Base-by-base conservation (phyloP, 2,888 invertebrate genomes). In the Drosophila nigritarsus region DNA sequence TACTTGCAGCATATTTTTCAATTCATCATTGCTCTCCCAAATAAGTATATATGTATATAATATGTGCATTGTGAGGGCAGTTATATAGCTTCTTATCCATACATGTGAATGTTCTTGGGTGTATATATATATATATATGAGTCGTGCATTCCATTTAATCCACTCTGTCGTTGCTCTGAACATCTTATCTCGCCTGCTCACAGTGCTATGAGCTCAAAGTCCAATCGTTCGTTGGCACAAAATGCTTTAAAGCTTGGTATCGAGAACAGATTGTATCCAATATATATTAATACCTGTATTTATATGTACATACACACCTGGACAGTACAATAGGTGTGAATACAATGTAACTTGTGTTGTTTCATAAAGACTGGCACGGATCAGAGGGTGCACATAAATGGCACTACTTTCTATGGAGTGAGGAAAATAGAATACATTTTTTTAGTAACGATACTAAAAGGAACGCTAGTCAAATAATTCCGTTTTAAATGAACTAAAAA, bases 191-290 rank as follows among this genome's bases (percentile, higher is more conserved):
- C 50, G 51, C n/a, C 51, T 58, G 36, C 51, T 56, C 38, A 40
- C 32, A 51, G 24, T 11, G 36, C 32, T 58, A 58, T n/a, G 15
- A 42, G 54, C 61, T 61, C 79, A 79, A 79, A 79, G 77, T 78
- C 70, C 79, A 66, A 50, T 38, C 24, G 20, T 15, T 67, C 18
- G 54, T 36, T 42, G 42, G 24, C 48, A 27, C 54, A 62, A 40
- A 40, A n/a, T 67, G 69, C 61, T 45, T 49, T 24, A 18, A 53
- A 62, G 61, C 48, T 60, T 24, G 65, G 60, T 58, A 61, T 64
- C 40, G 54, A 68, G 48, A 30, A 61, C 27, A 64, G 56, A 74
- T 78, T 78, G 30, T 58, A 54, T 38, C 8, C 8, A 51, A 32
- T 42, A 11, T 29, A 15, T 30, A 55, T 54, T 29, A 20, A 64